Evolutionary conservation across 2,888 invertebrate genomes (phyloP).

Genomic region (Ctenicera cuprea): DNA sequence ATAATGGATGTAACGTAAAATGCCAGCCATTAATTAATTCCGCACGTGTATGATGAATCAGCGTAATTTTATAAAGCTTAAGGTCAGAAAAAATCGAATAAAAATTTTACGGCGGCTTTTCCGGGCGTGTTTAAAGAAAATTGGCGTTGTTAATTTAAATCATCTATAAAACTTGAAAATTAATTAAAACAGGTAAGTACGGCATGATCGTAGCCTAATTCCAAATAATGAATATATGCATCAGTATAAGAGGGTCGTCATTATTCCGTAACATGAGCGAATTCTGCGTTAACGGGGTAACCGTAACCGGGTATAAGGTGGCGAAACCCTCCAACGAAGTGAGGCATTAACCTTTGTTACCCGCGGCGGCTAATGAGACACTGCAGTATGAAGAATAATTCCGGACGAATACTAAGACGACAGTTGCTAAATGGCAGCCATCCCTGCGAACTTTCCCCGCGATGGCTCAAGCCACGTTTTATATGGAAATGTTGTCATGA

Average conservation of each 20-base stretch:
- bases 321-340: conserved; percentile 50
- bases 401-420: conserved; percentile 61
- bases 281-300: conserved; percentile 47
- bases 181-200: conserved; percentile 44
- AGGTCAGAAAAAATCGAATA: not conserved
- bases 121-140: conserved; percentile 16
- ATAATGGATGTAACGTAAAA: conserved; percentile 16
- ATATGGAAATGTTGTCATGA: conserved; percentile 67
- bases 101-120: not conserved
- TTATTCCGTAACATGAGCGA: conserved; percentile 47
- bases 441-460: conserved; percentile 65
- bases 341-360: conserved; percentile 54
- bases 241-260: conserved; percentile 43
- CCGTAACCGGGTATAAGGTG: conserved; percentile 49
- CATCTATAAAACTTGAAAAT: conserved; percentile 35
- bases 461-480: conserved; percentile 61
- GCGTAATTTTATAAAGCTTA: not conserved
- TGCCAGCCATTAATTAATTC: conserved; percentile 3
- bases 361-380: conserved; percentile 51
- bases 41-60: not conserved
- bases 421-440: conserved; percentile 68
- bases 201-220: conserved; percentile 37
- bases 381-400: conserved; percentile 65
- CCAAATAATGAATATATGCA: conserved; percentile 42
- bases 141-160: not conserved